Percentiles rank a stretch among this genome's conserved stretches.
Conservation (phyloP, 2,797 vertebrate genomes). For the Gadopsis bispinosus region DNA sequence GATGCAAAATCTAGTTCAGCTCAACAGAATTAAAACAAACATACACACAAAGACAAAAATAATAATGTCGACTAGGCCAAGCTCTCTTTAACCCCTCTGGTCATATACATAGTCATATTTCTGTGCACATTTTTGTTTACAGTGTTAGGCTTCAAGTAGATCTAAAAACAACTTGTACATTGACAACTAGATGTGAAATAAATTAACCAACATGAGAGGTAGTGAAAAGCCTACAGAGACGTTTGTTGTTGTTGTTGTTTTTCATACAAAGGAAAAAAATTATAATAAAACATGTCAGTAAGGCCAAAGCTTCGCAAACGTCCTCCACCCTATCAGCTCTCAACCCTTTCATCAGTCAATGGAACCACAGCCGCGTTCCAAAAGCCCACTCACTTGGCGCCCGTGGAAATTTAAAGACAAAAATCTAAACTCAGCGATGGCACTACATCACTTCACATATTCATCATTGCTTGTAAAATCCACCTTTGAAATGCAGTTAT, state of each 20-base stretch:
- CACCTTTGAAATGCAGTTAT: conserved; percentile 68
- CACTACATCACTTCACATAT: conserved; percentile 66
- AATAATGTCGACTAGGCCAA: conserved; percentile 80
- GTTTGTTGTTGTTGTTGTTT: conserved; percentile 59
- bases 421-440: conserved; percentile 57
- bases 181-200: conserved; percentile 90
- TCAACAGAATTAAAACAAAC: conserved; percentile 84
- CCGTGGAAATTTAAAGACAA: conserved; percentile 61
- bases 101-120: conserved; percentile 81
- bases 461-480: conserved; percentile 75
- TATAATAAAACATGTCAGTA: conserved; percentile 65
- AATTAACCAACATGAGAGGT: conserved; percentile 95
- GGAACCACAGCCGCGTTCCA: conserved; percentile 63
- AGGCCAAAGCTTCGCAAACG: conserved; percentile 77
- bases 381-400: conserved; percentile 54
- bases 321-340: conserved; percentile 54
- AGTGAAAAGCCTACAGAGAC: conserved; percentile 92
- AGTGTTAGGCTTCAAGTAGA: conserved; percentile 92
- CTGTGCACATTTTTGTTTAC: conserved; percentile 87
- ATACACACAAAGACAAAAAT: conserved; percentile 65
- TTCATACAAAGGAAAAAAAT: conserved; percentile 58
- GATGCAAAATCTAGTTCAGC: conserved; percentile 86
- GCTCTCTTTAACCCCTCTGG: conserved; percentile 78
- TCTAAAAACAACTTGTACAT: conserved; percentile 86
- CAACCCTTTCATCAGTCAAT: conserved; percentile 38